Conservation (phyloP, 2,797 vertebrate genomes). For the Cyprinella venusta region DNA sequence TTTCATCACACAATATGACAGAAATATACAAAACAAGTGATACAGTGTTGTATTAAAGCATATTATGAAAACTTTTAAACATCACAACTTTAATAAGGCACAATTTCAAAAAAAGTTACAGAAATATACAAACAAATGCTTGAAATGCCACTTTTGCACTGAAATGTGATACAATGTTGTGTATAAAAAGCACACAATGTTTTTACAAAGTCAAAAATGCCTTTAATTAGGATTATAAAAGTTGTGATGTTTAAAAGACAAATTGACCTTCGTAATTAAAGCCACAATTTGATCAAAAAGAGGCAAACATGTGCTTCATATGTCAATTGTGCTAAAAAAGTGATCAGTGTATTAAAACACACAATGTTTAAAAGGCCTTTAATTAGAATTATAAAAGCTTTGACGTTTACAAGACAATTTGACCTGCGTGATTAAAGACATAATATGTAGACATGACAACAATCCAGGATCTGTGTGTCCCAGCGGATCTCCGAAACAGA, state of each 20-base stretch:
- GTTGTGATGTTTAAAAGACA: not conserved
- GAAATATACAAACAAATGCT: not conserved
- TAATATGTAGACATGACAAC: not conserved
- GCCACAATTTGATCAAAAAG: not conserved
- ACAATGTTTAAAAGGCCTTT: not conserved
- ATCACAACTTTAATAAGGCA: too few species aligned
- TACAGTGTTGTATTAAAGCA: not conserved
- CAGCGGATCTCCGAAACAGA: conserved; percentile 50
- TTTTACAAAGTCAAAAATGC: not conserved
- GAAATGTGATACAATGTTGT: not conserved
- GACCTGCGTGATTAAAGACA: not conserved
- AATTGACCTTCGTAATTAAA: not conserved
- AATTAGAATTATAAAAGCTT: not conserved
- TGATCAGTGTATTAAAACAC: not conserved
- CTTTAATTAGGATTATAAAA: not conserved
- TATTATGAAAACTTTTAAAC: too few species aligned
- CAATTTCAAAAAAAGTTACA: not conserved
- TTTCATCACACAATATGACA: not conserved
- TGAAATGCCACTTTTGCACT: not conserved
- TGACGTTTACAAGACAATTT: not conserved
- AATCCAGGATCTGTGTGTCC: not conserved
- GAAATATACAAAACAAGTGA: not conserved
- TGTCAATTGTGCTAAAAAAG: not conserved
- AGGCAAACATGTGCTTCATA: not conserved
- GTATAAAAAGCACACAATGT: not conserved